Base-by-base conservation (phyloP, 2,797 vertebrate genomes). In the Lates japonicus region DNA sequence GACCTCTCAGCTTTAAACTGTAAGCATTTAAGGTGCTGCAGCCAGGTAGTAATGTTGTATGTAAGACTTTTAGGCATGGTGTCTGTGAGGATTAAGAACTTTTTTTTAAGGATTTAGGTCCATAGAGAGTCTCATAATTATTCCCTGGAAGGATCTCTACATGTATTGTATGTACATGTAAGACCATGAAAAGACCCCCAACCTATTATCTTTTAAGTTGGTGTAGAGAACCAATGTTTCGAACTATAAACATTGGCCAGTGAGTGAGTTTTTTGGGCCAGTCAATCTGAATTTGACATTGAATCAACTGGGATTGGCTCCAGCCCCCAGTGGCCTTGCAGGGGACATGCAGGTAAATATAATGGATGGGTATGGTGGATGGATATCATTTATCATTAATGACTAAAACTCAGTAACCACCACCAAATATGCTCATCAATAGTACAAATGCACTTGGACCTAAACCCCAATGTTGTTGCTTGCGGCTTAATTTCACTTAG, bases 21-120 rank as follows among this genome's bases (percentile, higher is more conserved):
- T 31, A 25, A 16, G 20, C 41, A 3, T 19, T 48, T 52, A 11
- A 65, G 62, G 25, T 66, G 67, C 29, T 2, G 7, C 44, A 52
- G 57, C 25, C 25, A 29, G 29, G 41, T 33, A 48, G 2, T 35
- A 48, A 62, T 48, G 14, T 42, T 51, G 70, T 60, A 4, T 44
- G 25, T 61, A 54, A 37, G 67, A 57, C 11, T 73, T 55, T 69
- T 14, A 25, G 29, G 29, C 37, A 54, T 37, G 14, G 7, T 80
- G 49, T 61, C 39, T 65, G 48, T 3, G 22, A 60, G 22, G 51
- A 71, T 3, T 5, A 63, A 48, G 1, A 3, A 19, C 4, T 11
- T 78, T 69, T 78, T 69, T 71, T 76, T 31, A 31, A 14, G 35
- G 25, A 49, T 54, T 63, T 58, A 25, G 19, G 33, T 37, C 14